A percentile compares a stretch with the other conserved stretches of the same genome.
Evolutionary conservation across 2,113 vertebrate genomes (phyloP).

Genomic region (Tragelaphus buxtoni): DNA sequence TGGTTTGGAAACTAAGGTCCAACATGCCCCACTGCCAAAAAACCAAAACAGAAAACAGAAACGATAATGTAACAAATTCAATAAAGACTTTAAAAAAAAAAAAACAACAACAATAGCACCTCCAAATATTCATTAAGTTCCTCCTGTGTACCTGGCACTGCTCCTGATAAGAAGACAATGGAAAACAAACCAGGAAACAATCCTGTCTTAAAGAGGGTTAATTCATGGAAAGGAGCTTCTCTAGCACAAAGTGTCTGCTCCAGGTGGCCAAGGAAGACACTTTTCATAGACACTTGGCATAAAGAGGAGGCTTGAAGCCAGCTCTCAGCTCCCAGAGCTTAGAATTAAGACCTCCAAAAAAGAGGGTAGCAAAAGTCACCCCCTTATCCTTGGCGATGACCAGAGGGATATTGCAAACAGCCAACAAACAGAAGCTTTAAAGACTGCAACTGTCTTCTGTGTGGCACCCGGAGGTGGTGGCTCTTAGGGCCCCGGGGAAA

Average conservation of each 20-base stretch:
- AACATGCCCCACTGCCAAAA: neutral
- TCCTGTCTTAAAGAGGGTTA: fast-evolving
- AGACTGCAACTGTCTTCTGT: neutral
- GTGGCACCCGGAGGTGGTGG: neutral
- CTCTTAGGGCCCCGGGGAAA: neutral
- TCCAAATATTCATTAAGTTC: neutral
- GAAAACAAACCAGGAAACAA: neutral
- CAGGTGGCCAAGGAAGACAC: neutral
- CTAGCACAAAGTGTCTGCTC: neutral
- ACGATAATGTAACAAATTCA: neutral
- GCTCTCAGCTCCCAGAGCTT: neutral
- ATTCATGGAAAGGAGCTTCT: neutral
- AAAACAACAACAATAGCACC: neutral
- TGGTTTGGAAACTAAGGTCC: neutral
- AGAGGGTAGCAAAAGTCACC: neutral
- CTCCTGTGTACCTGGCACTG: neutral
- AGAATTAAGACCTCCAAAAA: neutral
- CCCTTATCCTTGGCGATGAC: neutral
- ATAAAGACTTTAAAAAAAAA: neutral
- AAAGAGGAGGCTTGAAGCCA: neutral
- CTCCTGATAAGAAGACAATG: neutral
- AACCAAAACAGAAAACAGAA: neutral
- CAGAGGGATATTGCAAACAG: no score
- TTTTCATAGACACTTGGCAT: neutral
- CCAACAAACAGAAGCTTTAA: neutral